Percentiles rank a stretch among this genome's conserved stretches.
These are phyloP conservation scores for Champsocephalus esox DNA, from an alignment of 2,797 vertebrate species.

Conservation along the genomic window DNA sequence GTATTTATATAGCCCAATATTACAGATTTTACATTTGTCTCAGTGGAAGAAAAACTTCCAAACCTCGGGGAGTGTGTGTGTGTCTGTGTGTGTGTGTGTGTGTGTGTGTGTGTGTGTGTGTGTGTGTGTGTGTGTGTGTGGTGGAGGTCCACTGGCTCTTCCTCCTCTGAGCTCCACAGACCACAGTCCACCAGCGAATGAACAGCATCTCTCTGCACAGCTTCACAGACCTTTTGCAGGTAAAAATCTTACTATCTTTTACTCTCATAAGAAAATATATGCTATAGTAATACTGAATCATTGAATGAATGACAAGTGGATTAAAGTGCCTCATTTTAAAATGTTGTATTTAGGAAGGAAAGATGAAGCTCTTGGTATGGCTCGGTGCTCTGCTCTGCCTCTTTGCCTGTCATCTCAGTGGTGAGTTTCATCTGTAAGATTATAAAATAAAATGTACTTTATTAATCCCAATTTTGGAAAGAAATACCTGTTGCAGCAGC, in stretches of 20 bases:
- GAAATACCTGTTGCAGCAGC: too few species aligned
- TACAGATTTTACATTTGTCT: too few species aligned
- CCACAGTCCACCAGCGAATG: constrained; percentile 48
- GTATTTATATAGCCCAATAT: too few species aligned
- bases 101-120: neutral
- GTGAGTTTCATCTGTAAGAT: constrained; percentile 66
- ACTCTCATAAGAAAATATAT: neutral
- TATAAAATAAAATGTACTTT: neutral
- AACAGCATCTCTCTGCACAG: constrained; percentile 41
- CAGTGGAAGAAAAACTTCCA: too few species aligned
- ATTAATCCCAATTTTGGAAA: too few species aligned
- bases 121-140: constrained; percentile 32
- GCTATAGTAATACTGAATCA: rapidly evolving
- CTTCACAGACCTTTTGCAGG: constrained; percentile 56
- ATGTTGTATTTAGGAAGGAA: constrained; percentile 28
- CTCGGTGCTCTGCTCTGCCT: constrained; percentile 71
- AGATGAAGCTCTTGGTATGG: constrained; percentile 79
- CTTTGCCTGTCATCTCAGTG: constrained; percentile 60
- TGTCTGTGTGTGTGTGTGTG: too few species aligned
- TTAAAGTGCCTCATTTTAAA: neutral
- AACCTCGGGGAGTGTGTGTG: too few species aligned
- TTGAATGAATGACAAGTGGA: neutral
- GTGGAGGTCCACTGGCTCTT: constrained; percentile 16
- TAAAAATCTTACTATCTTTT: constrained; percentile 34
- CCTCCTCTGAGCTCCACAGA: constrained; percentile 50